phyloP scores from a whole-genome alignment of 2,888 invertebrate species.

The Parnassius apollo region DNA sequence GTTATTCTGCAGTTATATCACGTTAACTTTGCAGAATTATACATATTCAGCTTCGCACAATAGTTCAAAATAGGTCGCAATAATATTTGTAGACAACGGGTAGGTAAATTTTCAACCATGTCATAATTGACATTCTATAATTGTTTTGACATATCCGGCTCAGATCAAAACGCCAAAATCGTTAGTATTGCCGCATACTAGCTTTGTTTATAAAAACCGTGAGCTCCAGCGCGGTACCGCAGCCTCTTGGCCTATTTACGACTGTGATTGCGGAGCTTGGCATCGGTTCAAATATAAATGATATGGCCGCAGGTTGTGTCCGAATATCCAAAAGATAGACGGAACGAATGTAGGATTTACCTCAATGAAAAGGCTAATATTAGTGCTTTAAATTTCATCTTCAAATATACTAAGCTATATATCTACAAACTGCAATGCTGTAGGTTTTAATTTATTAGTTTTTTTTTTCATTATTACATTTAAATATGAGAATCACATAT shows the following conservation, averaged over 20 bases:
- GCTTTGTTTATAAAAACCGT: conserved; percentile 22
- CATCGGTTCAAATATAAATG: conserved; percentile 58
- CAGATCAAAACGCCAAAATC: conserved; percentile 1
- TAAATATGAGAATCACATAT: too few species aligned
- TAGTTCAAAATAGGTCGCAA: too few species aligned
- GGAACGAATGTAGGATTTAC: conserved; percentile 7
- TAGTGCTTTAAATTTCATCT: conserved; percentile 12
- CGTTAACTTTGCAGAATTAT: too few species aligned
- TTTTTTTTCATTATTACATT: too few species aligned
- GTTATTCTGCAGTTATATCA: too few species aligned
- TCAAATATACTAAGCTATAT: conserved; percentile 5
- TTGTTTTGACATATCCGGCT: not conserved
- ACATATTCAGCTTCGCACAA: too few species aligned
- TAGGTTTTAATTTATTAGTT: too few species aligned
- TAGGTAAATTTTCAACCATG: not conserved
- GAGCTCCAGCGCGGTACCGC: conserved; percentile 45
- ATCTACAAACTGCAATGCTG: conserved; percentile 12
- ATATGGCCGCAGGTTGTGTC: conserved; percentile 41
- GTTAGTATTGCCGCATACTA: conserved; percentile 18
- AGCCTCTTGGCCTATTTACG: conserved; percentile 75
- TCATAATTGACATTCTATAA: not conserved
- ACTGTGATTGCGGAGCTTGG: conserved; percentile 68
- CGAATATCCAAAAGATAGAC: conserved; percentile 24
- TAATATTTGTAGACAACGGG: too few species aligned
- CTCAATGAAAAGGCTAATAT: conserved; percentile 11